Percentiles rank a stretch among this genome's conserved stretches.
phyloP scores from a whole-genome alignment of 2,797 vertebrate genomes.

The Diceros bicornis region DNA sequence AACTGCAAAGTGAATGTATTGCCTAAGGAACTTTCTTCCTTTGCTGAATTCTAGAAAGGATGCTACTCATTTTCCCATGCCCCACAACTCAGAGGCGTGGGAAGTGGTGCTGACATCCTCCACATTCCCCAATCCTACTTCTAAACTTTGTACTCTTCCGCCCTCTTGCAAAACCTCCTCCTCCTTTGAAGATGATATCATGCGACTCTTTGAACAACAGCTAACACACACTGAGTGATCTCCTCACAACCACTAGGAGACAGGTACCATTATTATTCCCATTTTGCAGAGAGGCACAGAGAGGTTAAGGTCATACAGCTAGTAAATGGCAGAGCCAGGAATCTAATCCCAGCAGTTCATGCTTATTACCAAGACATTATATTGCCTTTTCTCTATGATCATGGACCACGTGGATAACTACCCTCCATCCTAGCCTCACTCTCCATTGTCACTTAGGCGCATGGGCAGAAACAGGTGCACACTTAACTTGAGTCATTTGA shows the following conservation, averaged over 20 bases:
- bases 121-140: neutral
- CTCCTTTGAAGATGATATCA: neutral
- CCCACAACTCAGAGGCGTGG: neutral
- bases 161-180: neutral
- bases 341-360: neutral
- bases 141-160: neutral
- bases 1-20: neutral
- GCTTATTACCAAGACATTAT: neutral
- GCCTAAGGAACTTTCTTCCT: neutral
- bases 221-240: neutral
- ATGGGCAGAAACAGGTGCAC: neutral
- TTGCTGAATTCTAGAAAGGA: slow-evolving; percentile 42
- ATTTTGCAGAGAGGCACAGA: neutral
- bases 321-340: neutral
- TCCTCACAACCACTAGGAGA: neutral
- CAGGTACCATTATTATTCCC: neutral
- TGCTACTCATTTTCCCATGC: neutral
- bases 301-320: neutral
- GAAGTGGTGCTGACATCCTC: neutral
- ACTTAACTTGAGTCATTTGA: neutral
- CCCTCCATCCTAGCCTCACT: neutral
- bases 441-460: neutral
- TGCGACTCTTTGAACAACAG: neutral
- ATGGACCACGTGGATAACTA: neutral
- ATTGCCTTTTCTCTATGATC: neutral